Base-by-base conservation (phyloP, 2,888 invertebrate genomes). In the Cerastis leucographa region DNA sequence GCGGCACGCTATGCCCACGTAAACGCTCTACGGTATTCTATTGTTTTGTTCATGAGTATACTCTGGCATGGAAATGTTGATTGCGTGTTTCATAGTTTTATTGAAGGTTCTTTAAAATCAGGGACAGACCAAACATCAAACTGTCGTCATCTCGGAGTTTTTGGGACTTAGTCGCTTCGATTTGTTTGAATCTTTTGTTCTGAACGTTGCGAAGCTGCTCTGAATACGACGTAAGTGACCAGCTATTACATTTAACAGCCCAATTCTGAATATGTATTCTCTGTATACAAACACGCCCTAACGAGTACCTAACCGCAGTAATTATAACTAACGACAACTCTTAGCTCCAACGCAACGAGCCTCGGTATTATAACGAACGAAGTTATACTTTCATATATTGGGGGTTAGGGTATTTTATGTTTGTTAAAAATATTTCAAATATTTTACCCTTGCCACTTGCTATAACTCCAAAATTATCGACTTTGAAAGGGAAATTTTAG, bases 1-100 rank as follows among this genome's bases (percentile, higher is more conserved):
- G 90, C 90, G 90, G 85, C 88, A 92, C 93, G 85, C 90, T 92
- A 90, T 92, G 92, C 79, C 85, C 65, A 76, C 75, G 75, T 82
- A 86, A 86, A 78, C 65, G 72, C 51, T 76, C 66, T 80, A 76
- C 64, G 42, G 54, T 76, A 83, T 83, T 86, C 73, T 78, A 86
- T 80, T 87, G 80, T 83, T 75, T 81, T 74, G 78, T 74, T 78
- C 69, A 68, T 65, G 73, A 71, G 74, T 51, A 61, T 49, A 44
- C 59, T 74, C 64, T 59, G 49, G 35, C 65, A 72, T 62, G 76
- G 35, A 49, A 76, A 71, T 74, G 70, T 74, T 74, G 56, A 71
- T 44, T 22, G 56, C 76, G n/a, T 59, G 22, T 67, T 77, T 72
- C 64, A 64, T 22, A 65, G 46, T 66, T 67, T 73, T 76, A 59